These are phyloP conservation scores for Trematomus loennbergii DNA, from an alignment of 2,113 vertebrate genomes.

Conservation along the genomic window DNA sequence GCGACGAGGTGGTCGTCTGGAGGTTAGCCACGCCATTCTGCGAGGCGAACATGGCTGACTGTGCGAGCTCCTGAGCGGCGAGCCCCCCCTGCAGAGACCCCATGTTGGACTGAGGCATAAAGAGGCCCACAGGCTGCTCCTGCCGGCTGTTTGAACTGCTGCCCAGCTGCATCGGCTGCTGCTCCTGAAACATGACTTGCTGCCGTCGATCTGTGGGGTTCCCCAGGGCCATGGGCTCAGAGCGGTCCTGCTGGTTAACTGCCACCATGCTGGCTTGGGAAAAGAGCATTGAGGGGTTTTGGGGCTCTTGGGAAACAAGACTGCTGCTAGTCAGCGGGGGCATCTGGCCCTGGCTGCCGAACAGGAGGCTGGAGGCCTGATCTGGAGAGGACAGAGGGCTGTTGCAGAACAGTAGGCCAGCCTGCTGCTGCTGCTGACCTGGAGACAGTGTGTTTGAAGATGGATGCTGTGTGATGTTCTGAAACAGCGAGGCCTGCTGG, in stretches of 20 bases:
- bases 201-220: conserved; percentile 87
- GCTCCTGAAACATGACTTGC: conserved; percentile 91
- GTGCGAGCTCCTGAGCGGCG: conserved; percentile 89
- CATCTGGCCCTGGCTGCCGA: conserved; percentile 81
- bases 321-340: conserved; percentile 83
- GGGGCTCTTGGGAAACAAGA: conserved; percentile 86
- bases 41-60: conserved; percentile 89
- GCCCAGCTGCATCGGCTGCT: conserved; percentile 94
- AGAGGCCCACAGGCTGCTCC: conserved; percentile 92
- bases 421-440: conserved; percentile 87
- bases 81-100: conserved; percentile 89
- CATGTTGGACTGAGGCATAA: conserved; percentile 93
- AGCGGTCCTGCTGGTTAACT: conserved; percentile 88
- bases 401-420: conserved; percentile 89
- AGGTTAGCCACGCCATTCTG: conserved; percentile 89
- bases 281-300: conserved; percentile 90
- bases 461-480: conserved; percentile 78
- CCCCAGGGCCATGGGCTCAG: conserved; percentile 92
- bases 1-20: conserved; percentile 88
- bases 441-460: conserved; percentile 82
- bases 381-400: conserved; percentile 87
- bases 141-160: conserved; percentile 85
- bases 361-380: conserved; percentile 86
- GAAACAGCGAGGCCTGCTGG: conserved; percentile 88
- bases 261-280: conserved; percentile 88